Percentiles rank a stretch among this genome's conserved stretches.
phyloP scores from a whole-genome alignment of 30 jellyfish, hydroid and myxozoan genomes.

The Clytia hemisphaerica region DNA sequence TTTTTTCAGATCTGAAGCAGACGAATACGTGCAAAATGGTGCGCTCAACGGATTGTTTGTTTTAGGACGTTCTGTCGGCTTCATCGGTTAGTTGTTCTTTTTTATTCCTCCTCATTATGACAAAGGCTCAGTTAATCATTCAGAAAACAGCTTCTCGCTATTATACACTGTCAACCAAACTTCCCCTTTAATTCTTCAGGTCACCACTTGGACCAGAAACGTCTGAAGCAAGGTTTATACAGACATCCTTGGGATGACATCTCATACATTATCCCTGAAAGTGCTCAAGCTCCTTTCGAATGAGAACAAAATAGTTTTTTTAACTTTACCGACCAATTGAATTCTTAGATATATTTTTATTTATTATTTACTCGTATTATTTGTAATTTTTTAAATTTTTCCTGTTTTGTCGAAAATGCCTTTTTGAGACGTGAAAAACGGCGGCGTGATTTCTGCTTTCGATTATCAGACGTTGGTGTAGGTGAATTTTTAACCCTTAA shows the following conservation, averaged over 20 bases:
- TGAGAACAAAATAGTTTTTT: no score
- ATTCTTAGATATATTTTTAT: no score
- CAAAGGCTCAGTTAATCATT: no score
- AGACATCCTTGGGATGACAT: slow-evolving; percentile 99
- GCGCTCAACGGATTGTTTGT: slow-evolving; percentile 87
- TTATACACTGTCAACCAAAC: not conserved
- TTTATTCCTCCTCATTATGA: not conserved
- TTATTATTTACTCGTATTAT: no score
- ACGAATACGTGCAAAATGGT: slow-evolving; percentile 73
- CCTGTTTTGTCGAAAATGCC: no score
- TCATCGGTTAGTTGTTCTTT: slow-evolving; percentile 49
- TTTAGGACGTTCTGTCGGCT: slow-evolving; percentile 85
- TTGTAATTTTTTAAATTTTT: no score
- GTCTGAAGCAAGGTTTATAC: slow-evolving; percentile 88
- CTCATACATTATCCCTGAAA: slow-evolving; percentile 75
- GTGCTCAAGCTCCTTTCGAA: not conserved
- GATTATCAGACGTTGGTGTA: no score
- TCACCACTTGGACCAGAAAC: slow-evolving; percentile 84
- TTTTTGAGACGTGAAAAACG: no score
- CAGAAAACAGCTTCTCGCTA: no score
- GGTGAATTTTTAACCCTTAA: no score
- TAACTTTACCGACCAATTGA: no score
- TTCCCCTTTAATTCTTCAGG: slow-evolving; percentile 36
- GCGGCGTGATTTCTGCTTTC: no score
- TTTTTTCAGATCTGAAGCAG: slow-evolving; percentile 71